Percentiles rank a stretch among this genome's conserved stretches.
These are phyloP conservation scores for Euzetes globulus DNA, from an alignment of 2,888 invertebrate species.

Conservation along the genomic window DNA sequence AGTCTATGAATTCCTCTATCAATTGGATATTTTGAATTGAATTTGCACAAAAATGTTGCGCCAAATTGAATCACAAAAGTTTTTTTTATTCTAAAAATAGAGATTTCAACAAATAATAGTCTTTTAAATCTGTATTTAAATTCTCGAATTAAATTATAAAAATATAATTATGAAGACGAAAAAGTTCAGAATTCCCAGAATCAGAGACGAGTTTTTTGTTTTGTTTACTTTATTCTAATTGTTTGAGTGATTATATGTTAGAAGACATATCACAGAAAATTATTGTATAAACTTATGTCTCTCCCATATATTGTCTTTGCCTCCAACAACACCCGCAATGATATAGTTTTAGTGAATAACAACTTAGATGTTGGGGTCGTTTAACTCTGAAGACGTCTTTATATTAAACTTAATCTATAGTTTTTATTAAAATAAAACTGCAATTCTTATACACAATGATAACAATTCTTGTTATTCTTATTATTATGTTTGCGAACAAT, in stretches of 20 bases:
- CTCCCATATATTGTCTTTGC: background rate
- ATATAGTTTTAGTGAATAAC: constrained; percentile 3
- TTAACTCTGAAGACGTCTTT: constrained; percentile 13
- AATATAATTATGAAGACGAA: background rate
- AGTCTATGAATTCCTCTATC: no score
- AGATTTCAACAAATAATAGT: no score
- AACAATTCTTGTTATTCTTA: no score
- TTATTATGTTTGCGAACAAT: background rate
- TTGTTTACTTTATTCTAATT: constrained; percentile 12
- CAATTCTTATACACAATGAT: background rate
- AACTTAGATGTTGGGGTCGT: constrained; percentile 14
- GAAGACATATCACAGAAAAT: background rate
- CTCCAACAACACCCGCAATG: constrained; percentile 25
- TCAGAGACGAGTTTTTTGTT: background rate
- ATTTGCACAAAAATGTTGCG: no score
- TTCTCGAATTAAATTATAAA: background rate
- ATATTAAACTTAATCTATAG: constrained; percentile 7
- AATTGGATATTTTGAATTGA: no score
- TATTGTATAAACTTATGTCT: background rate
- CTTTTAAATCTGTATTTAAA: no score
- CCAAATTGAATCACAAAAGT: no score
- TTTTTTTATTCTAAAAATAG: no score
- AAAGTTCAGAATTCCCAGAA: background rate
- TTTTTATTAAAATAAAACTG: background rate
- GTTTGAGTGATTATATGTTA: constrained; percentile 5